phyloP scores from a whole-genome alignment of 2,888 invertebrate genomes.

The Falcaria lacertinaria region DNA sequence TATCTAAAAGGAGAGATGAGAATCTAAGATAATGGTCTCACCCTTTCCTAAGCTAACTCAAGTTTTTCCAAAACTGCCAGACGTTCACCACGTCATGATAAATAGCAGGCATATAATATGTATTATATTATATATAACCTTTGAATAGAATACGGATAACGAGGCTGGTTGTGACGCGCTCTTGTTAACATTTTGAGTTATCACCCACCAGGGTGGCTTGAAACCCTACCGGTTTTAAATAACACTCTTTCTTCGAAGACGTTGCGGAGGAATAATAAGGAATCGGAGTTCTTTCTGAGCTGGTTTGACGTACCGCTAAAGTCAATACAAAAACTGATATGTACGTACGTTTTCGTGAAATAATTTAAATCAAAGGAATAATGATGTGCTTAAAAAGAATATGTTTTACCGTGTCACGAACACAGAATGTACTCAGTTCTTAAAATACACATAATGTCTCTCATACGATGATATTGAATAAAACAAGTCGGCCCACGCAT shows the following conservation, averaged over 20 bases:
- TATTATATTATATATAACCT: conserved; percentile 10
- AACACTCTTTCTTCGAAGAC: not conserved
- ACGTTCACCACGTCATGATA: not conserved
- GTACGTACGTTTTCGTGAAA: no score
- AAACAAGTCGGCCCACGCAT: no score
- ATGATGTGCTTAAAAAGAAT: no score
- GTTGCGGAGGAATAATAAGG: conserved; percentile 1
- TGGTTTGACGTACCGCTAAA: not conserved
- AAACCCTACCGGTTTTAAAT: conserved; percentile 1
- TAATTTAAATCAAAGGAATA: no score
- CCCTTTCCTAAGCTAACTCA: no score
- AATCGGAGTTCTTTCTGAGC: not conserved
- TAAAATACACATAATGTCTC: no score
- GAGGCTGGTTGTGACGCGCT: conserved; percentile 17
- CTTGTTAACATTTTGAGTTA: conserved; percentile 20
- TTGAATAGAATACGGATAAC: conserved; percentile 11
- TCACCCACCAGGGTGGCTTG: conserved; percentile 6
- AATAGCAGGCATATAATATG: not conserved
- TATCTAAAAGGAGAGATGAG: no score
- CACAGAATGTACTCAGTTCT: no score
- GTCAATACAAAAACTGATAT: not conserved
- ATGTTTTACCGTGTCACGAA: no score
- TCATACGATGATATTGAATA: no score
- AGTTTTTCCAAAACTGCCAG: not conserved
- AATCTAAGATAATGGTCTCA: no score